phyloP scores from a whole-genome alignment of 2,797 vertebrate genomes.

The Calcarius lapponicus region DNA sequence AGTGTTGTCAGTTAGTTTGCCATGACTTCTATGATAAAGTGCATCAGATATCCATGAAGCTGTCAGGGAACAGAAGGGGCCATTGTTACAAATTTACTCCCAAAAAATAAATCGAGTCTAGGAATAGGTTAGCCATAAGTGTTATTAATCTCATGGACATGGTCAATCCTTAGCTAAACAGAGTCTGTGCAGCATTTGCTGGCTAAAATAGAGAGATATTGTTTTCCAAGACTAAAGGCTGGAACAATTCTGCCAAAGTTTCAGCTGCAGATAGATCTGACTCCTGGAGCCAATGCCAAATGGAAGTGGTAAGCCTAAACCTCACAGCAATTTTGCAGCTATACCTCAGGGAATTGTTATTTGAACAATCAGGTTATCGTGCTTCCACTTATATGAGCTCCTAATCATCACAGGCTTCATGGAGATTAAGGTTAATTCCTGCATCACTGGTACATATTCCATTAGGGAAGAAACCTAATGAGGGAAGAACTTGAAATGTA shows the following conservation, averaged over 20 bases:
- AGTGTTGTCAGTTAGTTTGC: background rate
- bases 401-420: slow-evolving; percentile 12
- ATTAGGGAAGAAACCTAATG: slow-evolving; percentile 37
- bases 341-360: background rate
- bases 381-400: background rate
- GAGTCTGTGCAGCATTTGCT: background rate
- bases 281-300: background rate
- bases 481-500: background rate
- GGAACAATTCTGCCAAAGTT: background rate
- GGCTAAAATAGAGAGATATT: background rate
- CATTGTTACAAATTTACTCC: background rate
- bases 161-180: slow-evolving; percentile 33
- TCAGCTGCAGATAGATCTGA: background rate
- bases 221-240: slow-evolving; percentile 13
- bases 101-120: background rate
- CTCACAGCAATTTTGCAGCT: background rate
- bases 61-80: background rate
- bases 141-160: slow-evolving; percentile 25
- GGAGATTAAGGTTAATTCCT: slow-evolving; percentile 46
- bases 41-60: background rate
- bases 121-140: background rate
- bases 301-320: background rate
- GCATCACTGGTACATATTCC: background rate
- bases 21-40: background rate
- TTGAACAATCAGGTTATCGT: slow-evolving; percentile 5